phyloP scores from a whole-genome alignment of 2,888 invertebrate genomes.

The Eulithis testata region DNA sequence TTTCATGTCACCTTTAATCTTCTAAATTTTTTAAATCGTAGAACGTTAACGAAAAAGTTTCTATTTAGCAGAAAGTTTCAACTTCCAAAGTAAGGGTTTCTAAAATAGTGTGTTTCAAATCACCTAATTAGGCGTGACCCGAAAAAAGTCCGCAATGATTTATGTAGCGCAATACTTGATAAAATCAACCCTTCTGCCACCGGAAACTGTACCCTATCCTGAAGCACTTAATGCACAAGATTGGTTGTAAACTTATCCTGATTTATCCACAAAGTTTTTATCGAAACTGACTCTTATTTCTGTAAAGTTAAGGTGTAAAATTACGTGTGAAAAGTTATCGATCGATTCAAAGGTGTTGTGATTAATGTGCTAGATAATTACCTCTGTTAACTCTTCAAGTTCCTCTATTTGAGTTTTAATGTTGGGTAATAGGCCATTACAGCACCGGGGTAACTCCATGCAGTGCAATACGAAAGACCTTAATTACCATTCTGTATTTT shows the following conservation, averaged over 20 bases:
- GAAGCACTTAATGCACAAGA: constrained; percentile 12
- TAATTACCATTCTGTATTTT: constrained; percentile 10
- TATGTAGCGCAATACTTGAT: constrained; percentile 37
- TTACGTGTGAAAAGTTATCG: constrained; percentile 24
- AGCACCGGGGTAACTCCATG: constrained; percentile 5
- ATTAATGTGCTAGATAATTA: constrained; percentile 44
- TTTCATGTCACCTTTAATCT: neutral
- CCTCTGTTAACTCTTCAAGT: constrained; percentile 33
- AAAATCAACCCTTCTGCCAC: constrained; percentile 34
- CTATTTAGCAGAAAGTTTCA: constrained; percentile 18
- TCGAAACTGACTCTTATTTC: constrained; percentile 26
- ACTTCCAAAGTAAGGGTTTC: constrained; percentile 25
- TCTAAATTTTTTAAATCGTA: neutral
- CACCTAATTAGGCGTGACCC: constrained; percentile 43
- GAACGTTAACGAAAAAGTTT: neutral
- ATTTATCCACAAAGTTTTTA: constrained; percentile 6
- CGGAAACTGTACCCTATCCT: constrained; percentile 29
- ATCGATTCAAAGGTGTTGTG: constrained; percentile 34
- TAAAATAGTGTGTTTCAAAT: constrained; percentile 40
- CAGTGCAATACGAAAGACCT: constrained; percentile 10
- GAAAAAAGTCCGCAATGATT: constrained; percentile 44
- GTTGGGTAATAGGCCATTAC: constrained; percentile 36
- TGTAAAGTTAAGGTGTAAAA: constrained; percentile 28
- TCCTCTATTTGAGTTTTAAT: constrained; percentile 38
- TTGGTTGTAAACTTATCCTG: constrained; percentile 13